Conservation (phyloP, 2,113 vertebrate genomes). For the Climacteris rufus region DNA sequence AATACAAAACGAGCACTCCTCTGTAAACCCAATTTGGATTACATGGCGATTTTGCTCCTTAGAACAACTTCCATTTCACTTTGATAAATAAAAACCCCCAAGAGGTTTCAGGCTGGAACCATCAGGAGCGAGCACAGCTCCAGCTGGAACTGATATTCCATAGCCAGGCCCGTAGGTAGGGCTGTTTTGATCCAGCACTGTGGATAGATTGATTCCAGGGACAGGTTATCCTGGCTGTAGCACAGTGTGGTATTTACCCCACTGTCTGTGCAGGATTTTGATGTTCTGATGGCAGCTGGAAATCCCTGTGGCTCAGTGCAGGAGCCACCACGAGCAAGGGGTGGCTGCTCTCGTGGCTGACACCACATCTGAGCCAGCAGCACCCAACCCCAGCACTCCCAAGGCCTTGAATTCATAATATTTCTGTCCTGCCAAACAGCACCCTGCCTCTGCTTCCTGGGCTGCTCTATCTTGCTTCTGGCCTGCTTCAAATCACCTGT, state of each 20-base stretch:
- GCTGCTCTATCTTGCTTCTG: neutral
- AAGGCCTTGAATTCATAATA: fast-evolving
- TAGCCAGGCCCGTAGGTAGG: neutral
- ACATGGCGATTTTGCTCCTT: neutral
- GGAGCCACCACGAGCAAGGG: neutral
- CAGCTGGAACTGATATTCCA: neutral
- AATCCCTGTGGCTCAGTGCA: fast-evolving
- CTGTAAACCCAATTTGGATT: neutral
- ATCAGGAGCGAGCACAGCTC: neutral
- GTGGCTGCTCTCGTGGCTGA: fast-evolving
- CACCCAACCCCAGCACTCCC: fast-evolving
- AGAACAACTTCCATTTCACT: neutral
- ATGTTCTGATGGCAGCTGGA: neutral
- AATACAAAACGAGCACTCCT: neutral
- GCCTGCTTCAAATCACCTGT: neutral
- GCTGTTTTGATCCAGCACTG: neutral
- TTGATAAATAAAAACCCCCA: neutral
- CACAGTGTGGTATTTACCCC: neutral
- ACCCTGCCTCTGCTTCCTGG: neutral
- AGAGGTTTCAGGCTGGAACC: neutral
- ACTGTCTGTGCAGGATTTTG: neutral
- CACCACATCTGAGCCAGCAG: neutral
- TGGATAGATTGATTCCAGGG: neutral
- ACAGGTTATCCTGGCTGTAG: neutral
- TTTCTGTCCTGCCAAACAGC: neutral